Percentiles rank a stretch among this genome's conserved stretches.
These are phyloP conservation scores for Frieseomelitta varia DNA, from an alignment of 1,140 invertebrate genomes.

Conservation along the genomic window DNA sequence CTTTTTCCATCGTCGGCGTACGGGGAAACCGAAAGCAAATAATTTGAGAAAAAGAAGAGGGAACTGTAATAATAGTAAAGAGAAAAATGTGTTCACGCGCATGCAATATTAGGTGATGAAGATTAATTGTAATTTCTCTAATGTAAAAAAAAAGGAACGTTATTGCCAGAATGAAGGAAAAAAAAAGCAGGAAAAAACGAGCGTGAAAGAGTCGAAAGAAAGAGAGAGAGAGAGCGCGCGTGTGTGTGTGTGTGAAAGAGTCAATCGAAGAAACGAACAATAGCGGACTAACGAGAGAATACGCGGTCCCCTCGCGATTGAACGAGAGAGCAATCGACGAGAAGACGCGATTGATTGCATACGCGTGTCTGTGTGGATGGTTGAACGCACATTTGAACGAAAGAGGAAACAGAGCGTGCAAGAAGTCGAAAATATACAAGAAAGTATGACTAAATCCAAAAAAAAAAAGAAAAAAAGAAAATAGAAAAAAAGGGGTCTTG, in stretches of 20 bases:
- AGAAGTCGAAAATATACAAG: conserved; percentile 53
- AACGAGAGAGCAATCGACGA: conserved; percentile 35
- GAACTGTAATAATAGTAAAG: conserved; percentile 1
- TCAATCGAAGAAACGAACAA: conserved; percentile 38
- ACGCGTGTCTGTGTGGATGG: neutral
- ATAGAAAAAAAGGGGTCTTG: conserved; percentile 71
- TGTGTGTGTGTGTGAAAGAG: neutral
- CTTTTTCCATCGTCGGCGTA: conserved; percentile 53
- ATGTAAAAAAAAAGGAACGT: conserved; percentile 39
- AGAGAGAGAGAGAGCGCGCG: conserved; percentile 11
- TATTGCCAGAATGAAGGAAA: neutral
- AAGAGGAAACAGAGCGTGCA: neutral
- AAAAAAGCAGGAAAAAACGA: neutral
- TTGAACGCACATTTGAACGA: too few species aligned
- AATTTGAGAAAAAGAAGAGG: neutral
- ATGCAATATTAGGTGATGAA: conserved; percentile 74
- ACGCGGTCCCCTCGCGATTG: conserved; percentile 33
- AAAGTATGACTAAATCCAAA: conserved; percentile 67
- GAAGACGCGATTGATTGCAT: conserved; percentile 17
- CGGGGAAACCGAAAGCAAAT: too few species aligned
- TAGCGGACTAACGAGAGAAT: conserved; percentile 27
- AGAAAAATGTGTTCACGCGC: conserved; percentile 70
- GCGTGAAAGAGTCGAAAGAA: neutral
- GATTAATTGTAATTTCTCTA: conserved; percentile 61
- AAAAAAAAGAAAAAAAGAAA: conserved; percentile 28